phyloP scores from a whole-genome alignment of 2,888 invertebrate species.

The Drosophila aldrichi region DNA sequence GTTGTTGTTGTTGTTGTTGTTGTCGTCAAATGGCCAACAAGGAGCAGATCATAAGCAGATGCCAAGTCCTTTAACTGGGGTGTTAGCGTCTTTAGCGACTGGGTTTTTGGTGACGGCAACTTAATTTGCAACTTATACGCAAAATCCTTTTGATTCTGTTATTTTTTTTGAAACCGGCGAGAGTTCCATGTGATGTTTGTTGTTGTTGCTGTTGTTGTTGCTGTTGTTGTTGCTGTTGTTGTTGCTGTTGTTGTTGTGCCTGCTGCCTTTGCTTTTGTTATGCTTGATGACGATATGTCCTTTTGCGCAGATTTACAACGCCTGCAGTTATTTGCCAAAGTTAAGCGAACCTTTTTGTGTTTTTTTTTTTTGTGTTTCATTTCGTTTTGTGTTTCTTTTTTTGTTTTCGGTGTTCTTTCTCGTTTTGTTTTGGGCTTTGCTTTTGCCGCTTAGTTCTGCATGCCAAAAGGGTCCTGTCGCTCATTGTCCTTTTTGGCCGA shows the following conservation, averaged over 20 bases:
- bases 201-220: conserved; percentile 9
- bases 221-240: conserved; percentile 21
- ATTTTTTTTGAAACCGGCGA: conserved; percentile 7
- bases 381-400: conserved; percentile 29
- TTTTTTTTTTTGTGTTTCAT: conserved; percentile 3
- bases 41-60: conserved; percentile 67
- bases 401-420: neutral
- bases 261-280: conserved; percentile 53
- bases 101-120: conserved; percentile 49
- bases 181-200: neutral
- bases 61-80: conserved; percentile 40
- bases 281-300: conserved; percentile 59
- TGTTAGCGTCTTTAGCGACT: conserved; percentile 36
- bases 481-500: conserved; percentile 66
- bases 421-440: conserved; percentile 24
- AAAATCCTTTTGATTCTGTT: conserved; percentile 77
- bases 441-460: conserved; percentile 44
- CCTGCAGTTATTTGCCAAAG: conserved; percentile 79
- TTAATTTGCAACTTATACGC: conserved; percentile 82
- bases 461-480: conserved; percentile 66
- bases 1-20: conserved; percentile 37
- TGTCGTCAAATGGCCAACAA: conserved; percentile 63
- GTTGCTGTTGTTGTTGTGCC: conserved; percentile 19
- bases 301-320: conserved; percentile 61
- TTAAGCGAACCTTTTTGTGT: conserved; percentile 69